Conservation (phyloP, 2,888 invertebrate genomes). For the Harpalus rufipes region DNA sequence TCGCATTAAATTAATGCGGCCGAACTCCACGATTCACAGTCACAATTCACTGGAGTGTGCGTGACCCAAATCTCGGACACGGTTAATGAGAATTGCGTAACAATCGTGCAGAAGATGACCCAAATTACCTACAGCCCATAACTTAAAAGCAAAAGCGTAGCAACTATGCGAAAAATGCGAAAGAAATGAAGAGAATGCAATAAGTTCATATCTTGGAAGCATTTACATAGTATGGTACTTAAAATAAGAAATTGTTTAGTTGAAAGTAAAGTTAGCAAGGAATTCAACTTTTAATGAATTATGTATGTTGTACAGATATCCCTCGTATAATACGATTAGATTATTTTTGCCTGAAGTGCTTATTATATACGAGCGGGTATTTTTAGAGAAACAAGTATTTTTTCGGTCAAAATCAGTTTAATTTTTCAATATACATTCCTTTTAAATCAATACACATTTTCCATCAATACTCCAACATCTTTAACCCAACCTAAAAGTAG, state of each 20-base stretch:
- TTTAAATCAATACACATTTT: too few species aligned
- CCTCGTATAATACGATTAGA: too few species aligned
- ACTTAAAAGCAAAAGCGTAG: not conserved
- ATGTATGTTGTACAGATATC: too few species aligned
- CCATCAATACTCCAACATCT: too few species aligned
- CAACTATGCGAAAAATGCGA: not conserved
- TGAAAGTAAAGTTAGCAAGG: not conserved
- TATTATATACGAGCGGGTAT: too few species aligned
- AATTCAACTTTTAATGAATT: conserved; percentile 1
- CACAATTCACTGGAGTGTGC: not conserved
- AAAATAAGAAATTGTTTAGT: not conserved
- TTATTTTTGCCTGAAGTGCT: too few species aligned
- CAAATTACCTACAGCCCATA: not conserved
- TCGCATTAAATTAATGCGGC: not conserved
- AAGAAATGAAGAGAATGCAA: not conserved
- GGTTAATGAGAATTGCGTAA: not conserved
- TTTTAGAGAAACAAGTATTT: too few species aligned
- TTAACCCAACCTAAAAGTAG: too few species aligned
- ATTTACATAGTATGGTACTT: not conserved
- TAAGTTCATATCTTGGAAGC: not conserved
- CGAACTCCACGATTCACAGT: not conserved
- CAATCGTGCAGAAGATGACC: not conserved
- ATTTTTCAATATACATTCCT: too few species aligned
- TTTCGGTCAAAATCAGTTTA: too few species aligned
- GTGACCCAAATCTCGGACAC: not conserved